Evolutionary conservation across 2,113 vertebrate genomes (phyloP), one percentile per base, ranked within the genome.

Genomic region (Oreochromis niloticus): DNA sequence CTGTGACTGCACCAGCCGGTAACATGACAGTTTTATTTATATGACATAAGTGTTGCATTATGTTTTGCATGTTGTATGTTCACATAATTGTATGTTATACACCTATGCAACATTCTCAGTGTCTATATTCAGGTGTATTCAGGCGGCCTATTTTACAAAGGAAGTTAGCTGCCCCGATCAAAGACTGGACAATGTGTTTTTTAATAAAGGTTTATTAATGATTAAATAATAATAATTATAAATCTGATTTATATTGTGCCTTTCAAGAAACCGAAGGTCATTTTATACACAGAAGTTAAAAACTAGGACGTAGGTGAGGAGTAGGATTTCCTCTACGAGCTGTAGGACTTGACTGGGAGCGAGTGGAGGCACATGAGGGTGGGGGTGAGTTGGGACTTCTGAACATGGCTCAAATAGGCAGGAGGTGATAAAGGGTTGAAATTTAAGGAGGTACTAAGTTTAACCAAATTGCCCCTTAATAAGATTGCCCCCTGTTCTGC

Each of bases 1-100:
- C 89, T 98, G 97, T 83, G 94, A 96, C 41, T 98, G 98, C 86
- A 97, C 94, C 0, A 94, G 17, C 87, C 95, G 97, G 97, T 98
- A 91, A 95, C 41, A 41, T 30, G 0, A 32, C 22, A 43, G 9
- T 39, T 83, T 32, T 16, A 39, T 2, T 46, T 73, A 27, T 73
- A 17, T 73, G 22, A 43, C 6, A 80, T 52, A 12, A 73, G 13
- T 7, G 6, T 30, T 19, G n/a, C 2, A 11, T 55, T 63, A 50
- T 75, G 16, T 36, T 6, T 4, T 1, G 3, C 19, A 11, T 27
- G 19, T 50, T 89, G 9, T 34, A 30, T 79, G 22, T 27, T 87
- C 4, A 48, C 13, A 68, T 68, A 71, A 24, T 27, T 73, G 8
- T 6, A 46, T 73, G 39, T 16, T 32, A 24, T 59, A 13, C 12